Evolutionary conservation across 2,797 vertebrate genomes (phyloP).

Genomic region (Hirundo rustica): DNA sequence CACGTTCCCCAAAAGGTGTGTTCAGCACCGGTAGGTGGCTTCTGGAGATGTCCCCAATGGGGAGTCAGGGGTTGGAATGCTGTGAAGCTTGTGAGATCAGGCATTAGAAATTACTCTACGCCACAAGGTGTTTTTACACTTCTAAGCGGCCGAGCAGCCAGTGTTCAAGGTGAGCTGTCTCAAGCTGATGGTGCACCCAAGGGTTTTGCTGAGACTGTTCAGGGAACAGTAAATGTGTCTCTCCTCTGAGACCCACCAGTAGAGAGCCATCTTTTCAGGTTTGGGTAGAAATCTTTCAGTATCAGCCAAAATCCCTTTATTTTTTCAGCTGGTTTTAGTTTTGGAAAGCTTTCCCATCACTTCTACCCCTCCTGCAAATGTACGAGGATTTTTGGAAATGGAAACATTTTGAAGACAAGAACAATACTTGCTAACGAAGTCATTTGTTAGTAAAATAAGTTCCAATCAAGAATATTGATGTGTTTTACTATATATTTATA

Average conservation of each 20-base stretch:
- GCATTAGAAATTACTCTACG: neutral
- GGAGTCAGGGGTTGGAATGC: neutral
- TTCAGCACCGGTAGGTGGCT: neutral
- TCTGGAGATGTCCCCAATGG: accelerated
- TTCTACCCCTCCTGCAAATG: neutral
- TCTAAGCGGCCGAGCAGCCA: neutral
- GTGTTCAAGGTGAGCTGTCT: neutral
- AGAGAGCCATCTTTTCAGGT: neutral
- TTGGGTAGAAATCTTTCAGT: neutral
- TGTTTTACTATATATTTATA: neutral
- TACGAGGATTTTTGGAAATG: neutral
- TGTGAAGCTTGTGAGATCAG: neutral
- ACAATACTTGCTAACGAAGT: constrained; percentile 13
- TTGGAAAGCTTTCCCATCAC: neutral
- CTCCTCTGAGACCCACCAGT: neutral
- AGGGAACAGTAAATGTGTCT: neutral
- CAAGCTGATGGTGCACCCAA: neutral
- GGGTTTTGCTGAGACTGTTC: neutral
- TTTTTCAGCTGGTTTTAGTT: neutral
- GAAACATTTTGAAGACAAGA: neutral
- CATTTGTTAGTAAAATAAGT: neutral
- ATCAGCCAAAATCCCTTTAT: neutral
- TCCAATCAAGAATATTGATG: neutral
- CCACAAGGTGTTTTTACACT: neutral
- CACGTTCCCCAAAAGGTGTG: neutral